Percentiles rank a stretch among this genome's conserved stretches.
Conservation (phyloP, 2,113 vertebrate species). For the Hemiscyllium ocellatum region DNA sequence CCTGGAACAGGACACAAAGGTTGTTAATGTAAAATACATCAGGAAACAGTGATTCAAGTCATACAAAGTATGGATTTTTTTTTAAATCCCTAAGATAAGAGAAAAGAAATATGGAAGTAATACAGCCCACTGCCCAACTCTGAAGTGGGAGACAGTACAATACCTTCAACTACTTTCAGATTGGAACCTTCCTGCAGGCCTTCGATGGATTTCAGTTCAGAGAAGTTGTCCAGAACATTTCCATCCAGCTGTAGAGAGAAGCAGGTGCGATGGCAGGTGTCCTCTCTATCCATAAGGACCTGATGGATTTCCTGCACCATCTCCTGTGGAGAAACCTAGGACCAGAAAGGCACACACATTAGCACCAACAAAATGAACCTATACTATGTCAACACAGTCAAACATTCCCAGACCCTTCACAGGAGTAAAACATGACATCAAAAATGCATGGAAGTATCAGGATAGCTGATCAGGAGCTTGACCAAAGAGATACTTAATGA, state of each 20-base stretch:
- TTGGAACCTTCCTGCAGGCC: slow-evolving; percentile 87
- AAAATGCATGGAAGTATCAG: not conserved
- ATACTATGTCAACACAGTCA: not conserved
- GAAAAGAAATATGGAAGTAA: not conserved
- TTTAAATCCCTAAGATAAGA: not conserved
- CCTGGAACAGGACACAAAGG: not conserved
- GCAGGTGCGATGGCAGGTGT: slow-evolving; percentile 94
- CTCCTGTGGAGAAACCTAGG: slow-evolving; percentile 92
- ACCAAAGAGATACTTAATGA: too few relatives aligned
- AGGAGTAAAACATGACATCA: not conserved
- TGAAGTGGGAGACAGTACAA: slow-evolving; percentile 34
- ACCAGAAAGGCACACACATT: slow-evolving; percentile 31
- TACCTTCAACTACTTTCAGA: slow-evolving; percentile 96
- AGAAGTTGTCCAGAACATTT: slow-evolving; percentile 93
- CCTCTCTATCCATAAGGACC: slow-evolving; percentile 93
- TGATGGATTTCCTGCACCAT: slow-evolving; percentile 99
- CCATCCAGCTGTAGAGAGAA: slow-evolving; percentile 95
- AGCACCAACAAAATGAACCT: not conserved
- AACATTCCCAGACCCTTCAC: not conserved
- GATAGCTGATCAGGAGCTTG: not conserved
- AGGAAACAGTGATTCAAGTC: not conserved
- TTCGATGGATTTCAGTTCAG: slow-evolving; percentile 93
- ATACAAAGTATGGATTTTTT: not conserved
- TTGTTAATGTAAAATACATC: not conserved
- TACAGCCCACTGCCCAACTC: not conserved